Evolutionary conservation across 2,888 invertebrate species (phyloP).

Genomic region (Microplitis deprimator): DNA sequence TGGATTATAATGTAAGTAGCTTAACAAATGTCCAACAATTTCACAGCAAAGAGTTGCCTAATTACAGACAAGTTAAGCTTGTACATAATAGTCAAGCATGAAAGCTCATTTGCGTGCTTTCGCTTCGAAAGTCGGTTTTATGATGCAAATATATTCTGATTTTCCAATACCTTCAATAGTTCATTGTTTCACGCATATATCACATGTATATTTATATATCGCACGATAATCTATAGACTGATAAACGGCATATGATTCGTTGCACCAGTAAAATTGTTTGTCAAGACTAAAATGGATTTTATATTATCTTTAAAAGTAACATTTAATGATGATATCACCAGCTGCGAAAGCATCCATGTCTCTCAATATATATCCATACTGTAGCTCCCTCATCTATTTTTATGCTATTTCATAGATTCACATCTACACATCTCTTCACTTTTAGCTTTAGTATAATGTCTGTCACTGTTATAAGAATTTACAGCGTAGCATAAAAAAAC

Average conservation of each 20-base stretch:
- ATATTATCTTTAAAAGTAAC: not conserved
- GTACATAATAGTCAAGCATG: slow-evolving; percentile 10
- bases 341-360: not conserved
- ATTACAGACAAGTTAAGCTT: slow-evolving; percentile 11
- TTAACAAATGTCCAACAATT: slow-evolving; percentile 17
- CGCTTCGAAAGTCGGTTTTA: slow-evolving; percentile 26
- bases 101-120: slow-evolving; percentile 26
- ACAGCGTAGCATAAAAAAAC: slow-evolving; percentile 31
- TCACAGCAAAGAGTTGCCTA: not conserved
- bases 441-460: not conserved
- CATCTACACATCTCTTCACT: not conserved
- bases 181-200: slow-evolving; percentile 16
- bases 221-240: not conserved
- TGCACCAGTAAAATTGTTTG: slow-evolving; percentile 43
- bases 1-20: slow-evolving; percentile 18
- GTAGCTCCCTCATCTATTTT: not conserved
- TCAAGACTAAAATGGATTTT: slow-evolving; percentile 34
- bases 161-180: slow-evolving; percentile 35
- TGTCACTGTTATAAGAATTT: slow-evolving; percentile 37
- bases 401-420: not conserved
- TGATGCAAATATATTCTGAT: slow-evolving; percentile 42
- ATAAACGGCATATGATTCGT: not conserved
- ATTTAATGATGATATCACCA: not conserved
- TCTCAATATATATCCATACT: slow-evolving; percentile 1
- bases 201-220: not conserved